Evolutionary conservation across 2,888 invertebrate genomes (phyloP).

Genomic region (Hoplodrina blanda): DNA sequence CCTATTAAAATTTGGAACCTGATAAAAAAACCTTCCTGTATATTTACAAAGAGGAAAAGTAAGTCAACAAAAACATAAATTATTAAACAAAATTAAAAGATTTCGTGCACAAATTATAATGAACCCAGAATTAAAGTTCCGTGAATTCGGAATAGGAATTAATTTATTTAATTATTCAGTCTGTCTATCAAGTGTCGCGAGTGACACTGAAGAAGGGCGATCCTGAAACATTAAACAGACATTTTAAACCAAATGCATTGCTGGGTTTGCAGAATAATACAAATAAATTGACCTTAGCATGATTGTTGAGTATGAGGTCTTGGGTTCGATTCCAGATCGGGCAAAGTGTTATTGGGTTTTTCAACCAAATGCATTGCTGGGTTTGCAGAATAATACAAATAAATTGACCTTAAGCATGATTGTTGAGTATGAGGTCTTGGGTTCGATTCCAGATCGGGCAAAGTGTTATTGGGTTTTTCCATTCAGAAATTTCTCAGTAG

Average conservation of each 20-base stretch:
- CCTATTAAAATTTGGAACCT: no score
- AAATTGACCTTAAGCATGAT: background rate
- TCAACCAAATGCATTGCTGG: constrained; percentile 15
- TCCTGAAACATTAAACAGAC: constrained; percentile 20
- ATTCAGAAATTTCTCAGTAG: no score
- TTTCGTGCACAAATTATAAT: constrained; percentile 40
- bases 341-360: no score
- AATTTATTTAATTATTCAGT: constrained; percentile 45
- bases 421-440: no score
- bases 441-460: no score
- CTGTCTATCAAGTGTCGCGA: constrained; percentile 47
- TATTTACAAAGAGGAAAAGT: background rate
- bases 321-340: no score
- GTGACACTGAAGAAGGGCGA: constrained; percentile 26
- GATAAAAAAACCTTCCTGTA: no score
- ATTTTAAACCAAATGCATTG: constrained; percentile 27
- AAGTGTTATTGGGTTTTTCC: no score
- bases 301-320: no score
- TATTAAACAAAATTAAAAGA: constrained; percentile 30
- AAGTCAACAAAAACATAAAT: background rate
- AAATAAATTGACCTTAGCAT: background rate
- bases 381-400: background rate
- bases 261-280: background rate
- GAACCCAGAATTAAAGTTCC: constrained; percentile 35
- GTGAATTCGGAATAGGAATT: constrained; percentile 30